These are phyloP conservation scores for Holocentrus rufus DNA, from an alignment of 2,797 vertebrate species.

Conservation along the genomic window DNA sequence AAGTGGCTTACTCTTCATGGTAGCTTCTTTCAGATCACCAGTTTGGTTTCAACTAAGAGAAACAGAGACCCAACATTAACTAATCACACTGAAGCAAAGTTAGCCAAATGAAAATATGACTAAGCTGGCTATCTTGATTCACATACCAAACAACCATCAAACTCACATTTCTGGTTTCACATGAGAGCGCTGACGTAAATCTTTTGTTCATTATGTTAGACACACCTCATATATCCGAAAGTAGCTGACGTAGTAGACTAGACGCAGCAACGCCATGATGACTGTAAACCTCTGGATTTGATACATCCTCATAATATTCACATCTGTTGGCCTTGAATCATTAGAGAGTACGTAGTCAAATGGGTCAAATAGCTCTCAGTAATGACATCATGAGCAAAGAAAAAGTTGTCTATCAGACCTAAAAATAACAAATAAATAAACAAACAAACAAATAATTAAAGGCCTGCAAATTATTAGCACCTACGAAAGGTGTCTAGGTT, in stretches of 20 bases:
- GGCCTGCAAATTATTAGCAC: not conserved
- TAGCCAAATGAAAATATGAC: conserved; percentile 40
- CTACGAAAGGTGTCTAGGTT: not conserved
- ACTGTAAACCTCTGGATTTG: conserved; percentile 16
- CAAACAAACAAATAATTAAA: too few relatives aligned
- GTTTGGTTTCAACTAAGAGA: not conserved
- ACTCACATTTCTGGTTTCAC: conserved; percentile 82
- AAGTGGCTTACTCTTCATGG: not conserved
- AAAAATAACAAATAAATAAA: conserved; percentile 2
- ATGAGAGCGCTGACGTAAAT: conserved; percentile 65
- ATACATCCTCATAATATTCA: conserved; percentile 18
- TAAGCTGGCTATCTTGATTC: conserved; percentile 29
- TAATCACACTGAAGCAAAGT: conserved; percentile 7
- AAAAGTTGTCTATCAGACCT: not conserved
- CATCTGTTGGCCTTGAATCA: conserved; percentile 7
- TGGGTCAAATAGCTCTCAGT: not conserved
- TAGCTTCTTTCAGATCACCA: not conserved
- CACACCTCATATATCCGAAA: conserved; percentile 66
- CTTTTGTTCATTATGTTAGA: conserved; percentile 62
- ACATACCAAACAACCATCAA: conserved; percentile 62
- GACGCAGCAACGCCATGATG: conserved; percentile 12
- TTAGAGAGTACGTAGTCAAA: not conserved
- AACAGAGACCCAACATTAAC: conserved; percentile 45
- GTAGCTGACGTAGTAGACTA: conserved; percentile 51
- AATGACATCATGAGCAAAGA: not conserved